Base-by-base conservation (phyloP, 2,888 invertebrate genomes). In the Eustalomyia histrio region DNA sequence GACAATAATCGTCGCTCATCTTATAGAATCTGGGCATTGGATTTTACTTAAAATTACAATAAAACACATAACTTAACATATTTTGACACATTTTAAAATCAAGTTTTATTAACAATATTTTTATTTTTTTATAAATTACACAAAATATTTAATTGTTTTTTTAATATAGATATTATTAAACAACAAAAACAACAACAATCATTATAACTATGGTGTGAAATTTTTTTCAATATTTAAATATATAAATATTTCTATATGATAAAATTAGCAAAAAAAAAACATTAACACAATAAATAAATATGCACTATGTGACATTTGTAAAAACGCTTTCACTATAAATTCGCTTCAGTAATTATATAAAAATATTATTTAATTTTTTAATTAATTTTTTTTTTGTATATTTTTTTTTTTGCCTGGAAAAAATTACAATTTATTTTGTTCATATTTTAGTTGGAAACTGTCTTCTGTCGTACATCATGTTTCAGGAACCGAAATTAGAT, bases 341-440 rank as follows among this genome's bases (percentile, higher is more conserved):
- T 61, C 39, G 60, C 43, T 18, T 35, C 9, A 43, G 39, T 43
- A 61, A n/a, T 61, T 21, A 61, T 21, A 43, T 43, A 43, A 21
- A 39, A 61, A 43, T 39, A 39, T 39, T 29, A 29, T 29, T 29
- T 29, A 29, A 4, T 29, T 29, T 29, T 39, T 12, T 12, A 39
- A 39, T 3, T 39, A 7, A 12, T 39, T 12, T 39, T 39, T 39
- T 1, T 10, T 39, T 3, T 12, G 12, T 12, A 39, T 39, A 12
- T 39, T 1, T 12, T 3, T 12, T 12, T 29, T 39, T 39, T 39
- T 39, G 39, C 10, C 12, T 0, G 12, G 0, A 35, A 39, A 39
- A 12, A 39, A 29, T 29, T 39, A 39, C 29, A 39, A 39, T 39
- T 39, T 39, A 2, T 12, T 2, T 39, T 39, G 39, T 12, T 39